Percentiles rank a stretch among this genome's conserved stretches.
Evolutionary conservation across 2,888 invertebrate species (phyloP).

Genomic region (Eilema sororculum): DNA sequence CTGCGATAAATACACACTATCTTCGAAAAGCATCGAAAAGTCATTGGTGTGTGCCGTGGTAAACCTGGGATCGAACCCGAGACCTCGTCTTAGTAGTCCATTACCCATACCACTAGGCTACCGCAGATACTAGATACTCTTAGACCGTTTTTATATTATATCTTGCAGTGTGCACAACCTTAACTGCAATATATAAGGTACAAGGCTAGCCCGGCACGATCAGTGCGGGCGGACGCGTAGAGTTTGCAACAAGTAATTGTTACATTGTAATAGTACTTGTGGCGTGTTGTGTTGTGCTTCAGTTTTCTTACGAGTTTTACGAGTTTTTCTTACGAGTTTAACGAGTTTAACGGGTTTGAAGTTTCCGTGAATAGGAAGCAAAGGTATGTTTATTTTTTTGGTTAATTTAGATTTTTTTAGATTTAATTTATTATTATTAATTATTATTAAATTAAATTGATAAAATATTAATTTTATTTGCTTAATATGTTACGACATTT

Average conservation of each 20-base stretch:
- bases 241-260: slow-evolving; percentile 66
- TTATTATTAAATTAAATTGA: background rate
- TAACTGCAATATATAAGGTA: slow-evolving; percentile 60
- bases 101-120: no score
- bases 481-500: no score
- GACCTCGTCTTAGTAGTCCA: no score
- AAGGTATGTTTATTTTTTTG: slow-evolving; percentile 29
- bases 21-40: no score
- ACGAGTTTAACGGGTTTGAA: slow-evolving; percentile 22
- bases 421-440: background rate
- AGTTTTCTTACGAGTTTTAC: slow-evolving; percentile 55
- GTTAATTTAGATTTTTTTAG: background rate
- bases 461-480: background rate
- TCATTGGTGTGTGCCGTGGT: no score
- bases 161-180: slow-evolving; percentile 25
- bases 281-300: slow-evolving; percentile 65
- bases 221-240: slow-evolving; percentile 72
- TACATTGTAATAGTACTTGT: slow-evolving; percentile 54
- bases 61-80: no score
- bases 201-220: slow-evolving; percentile 58
- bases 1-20: no score
- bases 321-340: slow-evolving; percentile 39
- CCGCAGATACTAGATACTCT: no score
- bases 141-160: slow-evolving; percentile 18
- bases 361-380: slow-evolving; percentile 47